Evolutionary conservation across 2,797 vertebrate genomes (phyloP), one percentile per base, ranked within the genome.

Genomic region (Tarsius wallacei): DNA sequence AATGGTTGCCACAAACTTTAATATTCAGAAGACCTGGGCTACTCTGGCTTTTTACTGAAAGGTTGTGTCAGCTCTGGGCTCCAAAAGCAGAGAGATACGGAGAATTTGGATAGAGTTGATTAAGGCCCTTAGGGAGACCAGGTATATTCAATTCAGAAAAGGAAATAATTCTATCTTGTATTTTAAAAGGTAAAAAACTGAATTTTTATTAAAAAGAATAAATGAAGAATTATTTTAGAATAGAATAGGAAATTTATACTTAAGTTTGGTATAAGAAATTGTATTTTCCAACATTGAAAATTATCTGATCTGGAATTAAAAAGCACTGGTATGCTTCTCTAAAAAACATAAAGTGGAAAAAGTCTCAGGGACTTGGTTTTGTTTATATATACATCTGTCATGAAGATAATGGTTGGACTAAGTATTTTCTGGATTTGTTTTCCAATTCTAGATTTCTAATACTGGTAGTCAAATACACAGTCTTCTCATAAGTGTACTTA

Each of bases 1-100:
- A 95, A 94, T 26, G 63, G 63, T 86, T 66, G 71, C 93, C 93
- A 86, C 81, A 95, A 57, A 70, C 61, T 93, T 93, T 55, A 96
- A 83, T 97, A 90, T 90, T 96, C 77, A 92, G 73, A 83, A 91
- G 31, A 26, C 63, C 53, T 94, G 71, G 12, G 42, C 49, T 73
- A 76, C 26, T 49, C 16, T 49, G 66, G 83, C 76, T 82, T 76
- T 95, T 96, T 80, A 76, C 94, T 63, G 74, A 59, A 96, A 97
- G 22, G 33, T 8, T 68, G 12, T 95, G 15, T 83, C 28, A 96
- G 49, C 21, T 74, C 81, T 86, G 74, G 80, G 31, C 42, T 94
- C 42, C 36, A 90, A 87, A 94, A 12, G 51, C 57, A 31, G 15
- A 57, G 19, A 87, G 57, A 82, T 6, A 68, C 66, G 57, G 36